Percentiles rank a stretch among this genome's conserved stretches.
Conservation (phyloP, 2,113 vertebrate genomes). For the Callipepla squamata region DNA sequence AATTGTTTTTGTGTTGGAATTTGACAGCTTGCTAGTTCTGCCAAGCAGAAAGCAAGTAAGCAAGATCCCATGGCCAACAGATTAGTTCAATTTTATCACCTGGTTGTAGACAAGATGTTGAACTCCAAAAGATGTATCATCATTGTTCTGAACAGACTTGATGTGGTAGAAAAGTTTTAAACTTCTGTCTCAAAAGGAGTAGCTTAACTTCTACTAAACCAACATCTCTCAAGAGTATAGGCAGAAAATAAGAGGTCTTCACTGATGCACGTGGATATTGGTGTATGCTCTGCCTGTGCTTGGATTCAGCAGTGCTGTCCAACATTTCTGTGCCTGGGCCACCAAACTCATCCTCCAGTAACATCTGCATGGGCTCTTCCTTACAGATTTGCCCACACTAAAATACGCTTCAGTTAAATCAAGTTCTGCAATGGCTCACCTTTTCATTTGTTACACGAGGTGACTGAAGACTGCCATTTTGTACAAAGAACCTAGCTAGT, state of each 20-base stretch:
- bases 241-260: accelerated
- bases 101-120: not conserved
- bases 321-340: not conserved
- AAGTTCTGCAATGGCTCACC: not conserved
- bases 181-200: not conserved
- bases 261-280: accelerated
- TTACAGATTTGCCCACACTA: not conserved
- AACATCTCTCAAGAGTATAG: not conserved
- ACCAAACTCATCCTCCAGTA: not conserved
- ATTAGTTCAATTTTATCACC: not conserved
- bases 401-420: not conserved
- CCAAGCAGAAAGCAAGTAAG: not conserved
- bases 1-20: not conserved
- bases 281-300: accelerated
- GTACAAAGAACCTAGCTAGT: not conserved
- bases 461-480: not conserved
- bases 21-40: not conserved
- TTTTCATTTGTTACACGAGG: not conserved
- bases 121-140: not conserved
- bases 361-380: not conserved
- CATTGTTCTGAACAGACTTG: not conserved
- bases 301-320: not conserved
- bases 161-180: not conserved
- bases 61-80: not conserved
- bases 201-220: not conserved